These are phyloP conservation scores for Drosophila diplacantha DNA, from an alignment of 2,888 invertebrate genomes.

Conservation along the genomic window DNA sequence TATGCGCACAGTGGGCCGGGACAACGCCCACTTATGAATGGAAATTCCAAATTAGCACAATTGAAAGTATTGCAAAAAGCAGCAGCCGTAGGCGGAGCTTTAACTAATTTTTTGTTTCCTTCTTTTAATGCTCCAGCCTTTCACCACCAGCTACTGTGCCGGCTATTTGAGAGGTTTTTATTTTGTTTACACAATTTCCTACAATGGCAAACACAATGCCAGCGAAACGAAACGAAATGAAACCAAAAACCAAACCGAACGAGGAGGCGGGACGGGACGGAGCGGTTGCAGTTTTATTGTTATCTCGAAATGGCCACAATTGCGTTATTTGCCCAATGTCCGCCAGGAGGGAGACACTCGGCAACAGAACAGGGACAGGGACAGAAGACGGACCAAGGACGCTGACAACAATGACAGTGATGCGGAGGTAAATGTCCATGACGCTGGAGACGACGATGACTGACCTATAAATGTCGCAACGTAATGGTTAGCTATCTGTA, in stretches of 20 bases:
- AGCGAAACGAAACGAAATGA: conserved; percentile 31
- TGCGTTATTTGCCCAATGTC: conserved; percentile 62
- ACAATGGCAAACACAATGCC: conserved; percentile 41
- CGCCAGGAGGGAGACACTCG: conserved; percentile 27
- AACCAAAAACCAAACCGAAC: conserved; percentile 33
- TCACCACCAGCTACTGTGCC: conserved; percentile 34
- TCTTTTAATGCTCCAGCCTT: background rate
- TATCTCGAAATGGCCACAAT: conserved; percentile 67
- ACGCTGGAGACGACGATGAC: conserved; percentile 34
- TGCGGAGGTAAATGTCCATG: conserved; percentile 31
- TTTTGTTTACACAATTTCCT: conserved; percentile 48
- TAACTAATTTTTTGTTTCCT: conserved; percentile 8
- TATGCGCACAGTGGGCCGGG: conserved; percentile 43
- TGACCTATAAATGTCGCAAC: conserved; percentile 47
- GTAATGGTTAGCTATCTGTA: conserved; percentile 41
- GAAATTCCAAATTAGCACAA: conserved; percentile 13
- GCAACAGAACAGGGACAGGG: background rate
- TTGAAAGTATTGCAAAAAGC: conserved; percentile 1
- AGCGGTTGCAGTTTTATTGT: conserved; percentile 60
- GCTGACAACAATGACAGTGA: conserved; percentile 30
- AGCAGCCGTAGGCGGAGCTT: background rate
- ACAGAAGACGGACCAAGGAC: conserved; percentile 28
- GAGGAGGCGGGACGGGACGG: conserved; percentile 12
- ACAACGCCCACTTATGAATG: conserved; percentile 9
- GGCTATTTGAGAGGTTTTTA: conserved; percentile 42